Evolutionary conservation across 2,888 invertebrate species (phyloP).

Genomic region (Andrena fulva): DNA sequence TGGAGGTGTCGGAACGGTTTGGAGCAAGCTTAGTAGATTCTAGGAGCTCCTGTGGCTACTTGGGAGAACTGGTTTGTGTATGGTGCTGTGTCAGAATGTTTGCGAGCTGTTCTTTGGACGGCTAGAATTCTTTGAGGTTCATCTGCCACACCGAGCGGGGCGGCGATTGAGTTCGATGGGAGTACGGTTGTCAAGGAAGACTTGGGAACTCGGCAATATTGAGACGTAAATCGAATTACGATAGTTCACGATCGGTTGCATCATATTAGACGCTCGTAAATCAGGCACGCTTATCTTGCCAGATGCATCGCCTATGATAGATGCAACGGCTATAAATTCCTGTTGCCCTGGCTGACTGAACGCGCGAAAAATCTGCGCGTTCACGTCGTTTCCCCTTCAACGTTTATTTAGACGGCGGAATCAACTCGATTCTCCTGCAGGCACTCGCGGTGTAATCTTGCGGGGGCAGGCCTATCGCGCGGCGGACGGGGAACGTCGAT

Average conservation of each 20-base stretch:
- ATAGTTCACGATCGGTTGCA: conserved; percentile 25
- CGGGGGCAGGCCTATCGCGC: conserved; percentile 21
- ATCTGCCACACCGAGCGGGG: not conserved
- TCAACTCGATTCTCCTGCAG: conserved; percentile 50
- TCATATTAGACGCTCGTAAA: conserved; percentile 29
- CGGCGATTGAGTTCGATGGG: not conserved
- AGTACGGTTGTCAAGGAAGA: not conserved
- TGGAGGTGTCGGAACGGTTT: too few relatives aligned
- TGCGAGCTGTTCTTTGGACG: not conserved
- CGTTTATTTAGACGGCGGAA: conserved; percentile 31
- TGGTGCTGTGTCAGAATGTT: not conserved
- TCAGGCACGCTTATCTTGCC: conserved; percentile 27
- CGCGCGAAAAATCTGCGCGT: conserved; percentile 9
- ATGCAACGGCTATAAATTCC: conserved; percentile 33
- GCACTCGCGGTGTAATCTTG: conserved; percentile 19
- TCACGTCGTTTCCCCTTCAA: conserved; percentile 3
- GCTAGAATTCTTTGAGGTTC: not conserved
- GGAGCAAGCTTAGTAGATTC: too few relatives aligned
- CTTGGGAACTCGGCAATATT: not conserved
- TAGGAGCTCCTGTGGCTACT: too few relatives aligned
- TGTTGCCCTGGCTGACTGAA: not conserved
- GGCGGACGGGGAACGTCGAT: conserved; percentile 46
- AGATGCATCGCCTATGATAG: conserved; percentile 21
- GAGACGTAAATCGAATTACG: conserved; percentile 30
- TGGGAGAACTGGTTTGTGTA: not conserved